Evolutionary conservation across 2,113 vertebrate genomes (phyloP).

Genomic region (Isurus oxyrinchus): DNA sequence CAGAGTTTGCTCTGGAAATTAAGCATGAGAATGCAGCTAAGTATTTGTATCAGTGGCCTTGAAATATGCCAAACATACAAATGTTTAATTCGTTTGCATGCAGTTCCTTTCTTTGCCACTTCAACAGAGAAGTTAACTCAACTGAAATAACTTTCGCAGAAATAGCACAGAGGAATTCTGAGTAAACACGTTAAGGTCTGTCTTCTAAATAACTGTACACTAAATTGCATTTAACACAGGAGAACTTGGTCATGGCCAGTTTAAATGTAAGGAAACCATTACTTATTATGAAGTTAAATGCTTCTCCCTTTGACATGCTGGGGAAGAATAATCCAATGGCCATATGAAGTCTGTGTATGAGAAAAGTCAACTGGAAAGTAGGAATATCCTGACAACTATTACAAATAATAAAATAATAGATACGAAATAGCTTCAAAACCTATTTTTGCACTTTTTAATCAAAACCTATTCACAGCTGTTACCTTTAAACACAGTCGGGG

Average conservation of each 20-base stretch:
- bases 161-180: not conserved
- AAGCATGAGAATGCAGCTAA: not conserved
- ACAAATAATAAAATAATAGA: not conserved
- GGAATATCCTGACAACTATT: not conserved
- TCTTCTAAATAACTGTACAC: not conserved
- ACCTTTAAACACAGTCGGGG: conserved; percentile 69
- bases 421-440: not conserved
- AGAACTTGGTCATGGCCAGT: not conserved
- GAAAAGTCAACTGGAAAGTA: not conserved
- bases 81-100: not conserved
- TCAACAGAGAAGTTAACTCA: not conserved
- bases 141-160: not conserved
- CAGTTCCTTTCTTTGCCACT: too few species aligned
- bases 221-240: not conserved
- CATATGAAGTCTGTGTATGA: not conserved
- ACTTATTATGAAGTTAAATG: not conserved
- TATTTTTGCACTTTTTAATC: not conserved
- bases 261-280: not conserved
- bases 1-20: not conserved
- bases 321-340: not conserved
- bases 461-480: conserved; percentile 39
- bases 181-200: not conserved
- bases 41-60: not conserved
- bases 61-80: not conserved
- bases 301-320: not conserved